Evolutionary conservation across 2,797 vertebrate genomes (phyloP).

Genomic region (Takifugu ocellatus): DNA sequence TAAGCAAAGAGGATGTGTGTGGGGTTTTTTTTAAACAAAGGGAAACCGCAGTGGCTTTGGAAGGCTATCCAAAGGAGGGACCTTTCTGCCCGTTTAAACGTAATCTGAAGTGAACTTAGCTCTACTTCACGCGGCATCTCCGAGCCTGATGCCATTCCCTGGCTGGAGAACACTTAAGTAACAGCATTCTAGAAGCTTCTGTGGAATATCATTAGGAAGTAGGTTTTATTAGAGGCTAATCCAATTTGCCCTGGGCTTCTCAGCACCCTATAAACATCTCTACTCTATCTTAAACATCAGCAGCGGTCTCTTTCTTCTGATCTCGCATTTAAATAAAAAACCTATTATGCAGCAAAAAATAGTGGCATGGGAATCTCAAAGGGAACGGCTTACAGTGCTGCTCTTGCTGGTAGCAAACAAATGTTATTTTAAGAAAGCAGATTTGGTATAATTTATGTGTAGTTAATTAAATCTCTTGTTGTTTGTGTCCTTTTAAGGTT

Average conservation of each 20-base stretch:
- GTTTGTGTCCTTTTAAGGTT: slow-evolving; percentile 79
- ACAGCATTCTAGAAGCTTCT: slow-evolving; percentile 54
- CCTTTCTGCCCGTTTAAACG: slow-evolving; percentile 53
- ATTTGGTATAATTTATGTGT: slow-evolving; percentile 83
- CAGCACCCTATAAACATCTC: slow-evolving; percentile 72
- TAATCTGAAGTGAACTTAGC: slow-evolving; percentile 50
- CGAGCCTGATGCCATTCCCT: slow-evolving; percentile 45
- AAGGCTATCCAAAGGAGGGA: slow-evolving; percentile 23
- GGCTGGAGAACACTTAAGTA: slow-evolving; percentile 55
- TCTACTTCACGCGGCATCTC: slow-evolving; percentile 59
- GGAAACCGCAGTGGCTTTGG: slow-evolving; percentile 43
- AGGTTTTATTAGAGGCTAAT: slow-evolving; percentile 75
- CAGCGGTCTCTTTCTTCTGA: slow-evolving; percentile 77
- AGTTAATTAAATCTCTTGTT: slow-evolving; percentile 84
- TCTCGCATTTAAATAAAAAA: slow-evolving; percentile 83
- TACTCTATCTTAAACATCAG: slow-evolving; percentile 75
- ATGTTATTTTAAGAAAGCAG: slow-evolving; percentile 84
- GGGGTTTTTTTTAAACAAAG: slow-evolving; percentile 50
- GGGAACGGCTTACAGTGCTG: slow-evolving; percentile 70
- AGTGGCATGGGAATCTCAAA: slow-evolving; percentile 73
- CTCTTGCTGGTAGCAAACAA: slow-evolving; percentile 83
- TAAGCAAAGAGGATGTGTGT: slow-evolving; percentile 52
- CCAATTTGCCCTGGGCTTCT: slow-evolving; percentile 69
- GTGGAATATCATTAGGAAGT: slow-evolving; percentile 73
- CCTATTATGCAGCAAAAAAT: slow-evolving; percentile 82